phyloP scores from a whole-genome alignment of 2,113 vertebrate species.

The Forbesichthys agassizii region DNA sequence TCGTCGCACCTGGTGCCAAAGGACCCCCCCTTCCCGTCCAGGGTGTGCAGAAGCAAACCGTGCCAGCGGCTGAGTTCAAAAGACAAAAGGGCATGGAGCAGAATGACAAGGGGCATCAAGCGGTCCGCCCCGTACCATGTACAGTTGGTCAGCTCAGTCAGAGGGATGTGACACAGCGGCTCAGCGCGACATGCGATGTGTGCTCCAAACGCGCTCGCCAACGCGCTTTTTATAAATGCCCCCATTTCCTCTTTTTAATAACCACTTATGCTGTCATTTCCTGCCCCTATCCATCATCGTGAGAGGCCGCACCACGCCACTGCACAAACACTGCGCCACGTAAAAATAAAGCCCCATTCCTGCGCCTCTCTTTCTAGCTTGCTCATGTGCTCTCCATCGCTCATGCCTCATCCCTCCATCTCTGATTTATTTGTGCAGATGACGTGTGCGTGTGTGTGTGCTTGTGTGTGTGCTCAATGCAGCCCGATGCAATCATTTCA shows the following conservation, averaged over 20 bases:
- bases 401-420: neutral
- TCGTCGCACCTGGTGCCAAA: constrained; percentile 45
- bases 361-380: constrained; percentile 30
- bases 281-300: constrained; percentile 64
- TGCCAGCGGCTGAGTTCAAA: constrained; percentile 27
- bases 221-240: constrained; percentile 63
- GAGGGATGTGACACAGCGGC: constrained; percentile 52
- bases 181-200: constrained; percentile 39
- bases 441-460: neutral
- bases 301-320: constrained; percentile 48
- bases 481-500: neutral
- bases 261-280: constrained; percentile 75
- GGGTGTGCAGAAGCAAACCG: constrained; percentile 31
- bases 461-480: constrained; percentile 1
- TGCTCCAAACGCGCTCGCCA: constrained; percentile 33
- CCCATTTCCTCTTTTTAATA: constrained; percentile 73
- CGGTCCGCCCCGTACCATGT: constrained; percentile 34
- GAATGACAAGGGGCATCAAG: constrained; percentile 43
- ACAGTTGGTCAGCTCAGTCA: constrained; percentile 37
- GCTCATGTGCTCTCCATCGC: constrained; percentile 7
- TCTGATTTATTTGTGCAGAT: constrained; percentile 1
- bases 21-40: neutral
- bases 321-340: constrained; percentile 39
- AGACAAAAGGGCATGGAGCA: constrained; percentile 14
- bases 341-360: constrained; percentile 28